These are phyloP conservation scores for Galago senegalensis DNA, from an alignment of 2,797 vertebrate species.

Conservation along the genomic window DNA sequence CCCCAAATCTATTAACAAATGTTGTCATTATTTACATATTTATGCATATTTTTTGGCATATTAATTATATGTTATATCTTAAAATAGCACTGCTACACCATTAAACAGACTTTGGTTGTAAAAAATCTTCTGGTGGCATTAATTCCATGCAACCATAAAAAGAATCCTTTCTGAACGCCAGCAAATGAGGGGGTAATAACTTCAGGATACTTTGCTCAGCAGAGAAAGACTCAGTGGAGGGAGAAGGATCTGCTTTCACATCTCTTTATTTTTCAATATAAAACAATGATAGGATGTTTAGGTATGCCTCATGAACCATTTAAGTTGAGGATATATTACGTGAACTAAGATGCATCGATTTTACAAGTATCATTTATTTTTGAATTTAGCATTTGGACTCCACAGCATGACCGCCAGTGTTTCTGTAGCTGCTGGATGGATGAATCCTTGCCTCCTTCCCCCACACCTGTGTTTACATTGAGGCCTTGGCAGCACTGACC, in stretches of 20 bases:
- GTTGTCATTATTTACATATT: not conserved
- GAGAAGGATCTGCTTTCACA: constrained; percentile 9
- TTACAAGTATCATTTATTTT: constrained; percentile 55
- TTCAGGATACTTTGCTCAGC: constrained; percentile 39
- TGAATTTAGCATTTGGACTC: constrained; percentile 73
- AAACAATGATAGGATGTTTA: constrained; percentile 13
- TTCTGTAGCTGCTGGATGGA: constrained; percentile 89
- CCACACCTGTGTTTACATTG: constrained; percentile 94
- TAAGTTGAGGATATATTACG: constrained; percentile 48
- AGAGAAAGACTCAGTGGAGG: not conserved
- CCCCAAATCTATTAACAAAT: not conserved
- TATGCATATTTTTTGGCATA: not conserved
- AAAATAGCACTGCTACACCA: constrained; percentile 43
- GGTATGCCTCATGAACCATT: not conserved
- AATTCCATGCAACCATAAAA: constrained; percentile 59
- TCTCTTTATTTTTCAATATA: constrained; percentile 11
- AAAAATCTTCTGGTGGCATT: constrained; percentile 31
- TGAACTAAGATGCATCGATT: constrained; percentile 41
- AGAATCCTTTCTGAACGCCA: constrained; percentile 71
- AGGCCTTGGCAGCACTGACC: constrained; percentile 89
- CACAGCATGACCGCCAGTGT: constrained; percentile 85
- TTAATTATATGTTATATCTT: not conserved
- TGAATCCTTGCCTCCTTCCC: constrained; percentile 88
- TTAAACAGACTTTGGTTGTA: constrained; percentile 54
- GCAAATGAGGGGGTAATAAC: constrained; percentile 72